These are phyloP conservation scores for Neosilurus hyrtlii DNA, from an alignment of 2,797 vertebrate species.

Conservation along the genomic window DNA sequence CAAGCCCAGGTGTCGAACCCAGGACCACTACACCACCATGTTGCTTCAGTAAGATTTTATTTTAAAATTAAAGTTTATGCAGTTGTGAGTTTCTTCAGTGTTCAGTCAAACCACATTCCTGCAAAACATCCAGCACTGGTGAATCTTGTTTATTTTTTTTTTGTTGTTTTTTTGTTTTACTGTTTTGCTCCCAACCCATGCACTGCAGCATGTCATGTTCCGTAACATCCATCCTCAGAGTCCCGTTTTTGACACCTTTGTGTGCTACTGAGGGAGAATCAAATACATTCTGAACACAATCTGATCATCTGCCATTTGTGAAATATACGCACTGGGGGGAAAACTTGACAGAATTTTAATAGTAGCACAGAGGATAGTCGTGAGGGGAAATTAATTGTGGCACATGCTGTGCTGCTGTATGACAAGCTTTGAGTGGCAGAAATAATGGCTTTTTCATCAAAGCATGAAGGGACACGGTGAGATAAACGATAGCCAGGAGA, in stretches of 20 bases:
- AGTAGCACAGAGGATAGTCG: constrained; percentile 54
- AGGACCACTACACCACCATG: too few relatives aligned
- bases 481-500: constrained; percentile 60
- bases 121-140: background rate
- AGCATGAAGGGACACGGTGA: constrained; percentile 55
- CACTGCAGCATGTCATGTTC: constrained; percentile 46
- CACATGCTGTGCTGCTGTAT: constrained; percentile 52
- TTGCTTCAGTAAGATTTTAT: too few relatives aligned
- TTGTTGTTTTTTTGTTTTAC: background rate
- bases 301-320: constrained; percentile 53
- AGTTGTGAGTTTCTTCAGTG: background rate
- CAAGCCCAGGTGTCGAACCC: too few relatives aligned
- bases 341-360: constrained; percentile 66
- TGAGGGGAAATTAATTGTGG: constrained; percentile 66
- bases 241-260: constrained; percentile 53
- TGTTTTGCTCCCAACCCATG: background rate
- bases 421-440: constrained; percentile 66
- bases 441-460: constrained; percentile 70
- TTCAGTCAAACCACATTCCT: background rate
- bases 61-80: too few relatives aligned
- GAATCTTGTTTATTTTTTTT: background rate
- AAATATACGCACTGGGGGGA: constrained; percentile 64
- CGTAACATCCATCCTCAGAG: constrained; percentile 47
- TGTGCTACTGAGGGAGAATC: constrained; percentile 58
- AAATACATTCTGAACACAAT: constrained; percentile 57